Base-by-base conservation (phyloP, 1,140 invertebrate genomes). In the Philopotamus ludificatus region DNA sequence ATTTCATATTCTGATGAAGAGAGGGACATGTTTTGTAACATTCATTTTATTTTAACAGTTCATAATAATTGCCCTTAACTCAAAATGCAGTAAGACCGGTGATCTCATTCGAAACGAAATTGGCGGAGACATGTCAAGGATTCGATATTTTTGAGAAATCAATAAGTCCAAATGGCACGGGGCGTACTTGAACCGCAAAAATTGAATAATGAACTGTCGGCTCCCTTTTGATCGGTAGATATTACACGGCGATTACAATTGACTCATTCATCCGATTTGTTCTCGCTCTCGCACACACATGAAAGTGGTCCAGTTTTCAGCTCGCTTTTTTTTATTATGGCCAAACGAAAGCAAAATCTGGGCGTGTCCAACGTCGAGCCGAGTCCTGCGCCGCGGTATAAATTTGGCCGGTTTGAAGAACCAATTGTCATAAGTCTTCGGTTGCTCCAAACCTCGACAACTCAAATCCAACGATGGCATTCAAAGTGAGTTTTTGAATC, bases 301-400 rank as follows among this genome's bases (percentile, higher is more conserved):
- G 57, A 60, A 60, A 60, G 57, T 60, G 57, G 57, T 60, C 41
- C 44, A 60, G 28, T 26, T 60, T 58, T 55, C 50, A 20, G 45
- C 18, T 4, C 41, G 20, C 16, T 41, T 41, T 15, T 58, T 58
- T 58, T 47, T 58, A 23, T 60, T 60, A 16, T 23, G 22, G 21
- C n/a, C 34, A 41, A n/a, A 26, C 26, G 28, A 26, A 47, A 60
- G 57, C 57, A 60, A 60, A 60, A 60, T 41, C 34, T 26, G 39
- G 55, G 55, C 55, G 42, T 60, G 57, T 18, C 57, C 21, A 34
- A 7, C 12, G 44, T 22, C 9, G n/a, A 25, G 8, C 25, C 23
- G 42, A 60, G 57, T 47, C 44, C 57, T 49, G 45, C 47, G 21
- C 28, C 57, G 57, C n/a, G 41, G 57, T 60, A 60, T 60, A 60